phyloP scores from a whole-genome alignment of 2,888 invertebrate genomes.

The Dicyrtoma fusca region DNA sequence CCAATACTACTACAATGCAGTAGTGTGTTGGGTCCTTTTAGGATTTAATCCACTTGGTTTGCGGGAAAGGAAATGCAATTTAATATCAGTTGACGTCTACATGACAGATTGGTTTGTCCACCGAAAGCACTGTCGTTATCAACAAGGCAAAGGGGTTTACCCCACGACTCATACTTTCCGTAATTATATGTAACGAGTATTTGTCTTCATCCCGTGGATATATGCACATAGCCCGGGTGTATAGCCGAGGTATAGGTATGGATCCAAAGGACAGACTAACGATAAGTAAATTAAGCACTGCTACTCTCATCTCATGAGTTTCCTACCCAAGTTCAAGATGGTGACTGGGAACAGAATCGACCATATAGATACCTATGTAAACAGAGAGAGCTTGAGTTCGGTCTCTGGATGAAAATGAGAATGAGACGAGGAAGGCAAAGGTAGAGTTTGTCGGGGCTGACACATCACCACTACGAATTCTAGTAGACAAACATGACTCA shows the following conservation, averaged over 20 bases:
- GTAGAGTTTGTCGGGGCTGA: not conserved
- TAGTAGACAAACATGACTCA: slow-evolving; percentile 22
- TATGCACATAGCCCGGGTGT: no score
- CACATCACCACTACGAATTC: not conserved
- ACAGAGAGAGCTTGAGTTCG: not conserved
- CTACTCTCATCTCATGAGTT: not conserved
- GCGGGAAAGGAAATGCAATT: slow-evolving; percentile 22
- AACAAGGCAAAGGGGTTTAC: slow-evolving; percentile 10
- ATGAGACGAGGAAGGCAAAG: not conserved
- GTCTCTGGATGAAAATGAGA: not conserved
- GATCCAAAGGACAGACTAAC: no score
- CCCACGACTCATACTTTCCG: not conserved
- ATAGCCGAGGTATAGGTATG: no score
- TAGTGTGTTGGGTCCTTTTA: not conserved
- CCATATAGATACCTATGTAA: slow-evolving; percentile 5
- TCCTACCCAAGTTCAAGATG: slow-evolving; percentile 8
- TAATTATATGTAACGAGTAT: slow-evolving; percentile 1
- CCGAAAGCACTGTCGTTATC: not conserved
- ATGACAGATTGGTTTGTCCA: slow-evolving; percentile 30
- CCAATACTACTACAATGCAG: not conserved
- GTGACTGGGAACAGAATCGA: not conserved
- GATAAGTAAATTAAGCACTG: no score
- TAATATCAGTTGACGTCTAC: slow-evolving; percentile 21
- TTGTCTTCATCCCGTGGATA: not conserved
- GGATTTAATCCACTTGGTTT: slow-evolving; percentile 17